Evolutionary conservation across 2,113 vertebrate genomes (phyloP).

Genomic region (Pandion haliaetus): DNA sequence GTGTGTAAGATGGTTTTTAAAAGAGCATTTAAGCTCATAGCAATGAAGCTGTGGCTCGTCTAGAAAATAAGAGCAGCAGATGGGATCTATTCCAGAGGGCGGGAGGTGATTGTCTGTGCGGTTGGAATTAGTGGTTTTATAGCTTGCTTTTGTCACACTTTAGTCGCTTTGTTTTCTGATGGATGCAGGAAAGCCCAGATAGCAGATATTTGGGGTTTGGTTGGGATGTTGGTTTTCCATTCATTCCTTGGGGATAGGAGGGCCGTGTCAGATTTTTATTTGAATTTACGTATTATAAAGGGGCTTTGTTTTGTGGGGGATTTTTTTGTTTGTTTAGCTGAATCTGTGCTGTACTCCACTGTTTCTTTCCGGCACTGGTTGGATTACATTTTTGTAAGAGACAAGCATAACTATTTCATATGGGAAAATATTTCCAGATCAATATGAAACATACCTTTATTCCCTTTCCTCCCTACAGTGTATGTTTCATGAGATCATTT

Average conservation of each 20-base stretch:
- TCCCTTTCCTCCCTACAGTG: slow-evolving; percentile 43
- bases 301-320: not conserved
- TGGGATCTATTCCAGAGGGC: not conserved
- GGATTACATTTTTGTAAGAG: not conserved
- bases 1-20: not conserved
- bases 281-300: not conserved
- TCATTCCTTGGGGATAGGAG: not conserved
- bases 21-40: not conserved
- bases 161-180: not conserved
- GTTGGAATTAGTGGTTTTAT: slow-evolving; percentile 18
- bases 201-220: not conserved
- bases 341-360: not conserved
- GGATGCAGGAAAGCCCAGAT: not conserved
- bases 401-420: not conserved
- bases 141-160: slow-evolving; percentile 14
- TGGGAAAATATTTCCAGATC: slow-evolving; percentile 47
- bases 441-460: slow-evolving; percentile 51
- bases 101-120: not conserved
- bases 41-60: not conserved
- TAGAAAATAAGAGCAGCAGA: not conserved
- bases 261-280: not conserved
- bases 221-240: not conserved
- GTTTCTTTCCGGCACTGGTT: not conserved
- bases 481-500: slow-evolving; percentile 42
- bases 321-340: not conserved